Conservation (phyloP, 2,888 invertebrate genomes). For the Scaptomyza caliginosa region DNA sequence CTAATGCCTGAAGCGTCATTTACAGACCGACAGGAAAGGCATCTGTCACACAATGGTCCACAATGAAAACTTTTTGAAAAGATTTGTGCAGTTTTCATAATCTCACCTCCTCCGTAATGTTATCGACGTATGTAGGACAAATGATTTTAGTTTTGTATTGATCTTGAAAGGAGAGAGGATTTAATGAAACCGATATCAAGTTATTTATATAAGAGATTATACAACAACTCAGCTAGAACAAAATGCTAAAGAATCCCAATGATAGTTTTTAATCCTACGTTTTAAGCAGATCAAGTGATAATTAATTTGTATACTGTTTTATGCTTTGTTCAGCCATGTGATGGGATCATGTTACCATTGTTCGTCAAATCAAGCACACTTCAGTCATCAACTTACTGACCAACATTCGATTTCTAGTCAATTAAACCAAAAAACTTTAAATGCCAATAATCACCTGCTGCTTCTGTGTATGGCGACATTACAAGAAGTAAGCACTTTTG, state of each 20-base stretch:
- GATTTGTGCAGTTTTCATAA: too few species aligned
- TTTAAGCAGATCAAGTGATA: conserved; percentile 77
- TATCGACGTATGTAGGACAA: too few species aligned
- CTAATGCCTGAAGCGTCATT: conserved; percentile 23
- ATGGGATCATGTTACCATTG: conserved; percentile 4
- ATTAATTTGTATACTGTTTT: conserved; percentile 44
- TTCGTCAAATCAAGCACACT: conserved; percentile 20
- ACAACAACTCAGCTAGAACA: conserved; percentile 47
- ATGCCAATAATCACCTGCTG: conserved; percentile 1
- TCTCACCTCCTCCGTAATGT: too few species aligned
- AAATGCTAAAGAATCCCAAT: conserved; percentile 72
- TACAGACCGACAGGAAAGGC: too few species aligned
- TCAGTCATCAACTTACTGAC: conserved; percentile 17
- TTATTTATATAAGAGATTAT: too few species aligned
- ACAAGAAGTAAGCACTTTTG: conserved; percentile 4
- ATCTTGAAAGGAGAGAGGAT: too few species aligned
- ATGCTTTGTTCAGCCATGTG: conserved; percentile 38
- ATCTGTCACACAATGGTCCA: conserved; percentile 4
- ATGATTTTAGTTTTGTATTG: too few species aligned
- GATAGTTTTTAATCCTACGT: conserved; percentile 72
- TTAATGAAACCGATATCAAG: too few species aligned
- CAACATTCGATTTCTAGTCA: conserved; percentile 61
- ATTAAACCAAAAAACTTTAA: conserved; percentile 41
- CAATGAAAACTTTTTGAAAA: conserved; percentile 37
- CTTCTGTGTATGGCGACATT: conserved; percentile 1